These are phyloP conservation scores for Poeciliopsis occidentalis DNA, from an alignment of 2,113 vertebrate genomes.

Conservation along the genomic window DNA sequence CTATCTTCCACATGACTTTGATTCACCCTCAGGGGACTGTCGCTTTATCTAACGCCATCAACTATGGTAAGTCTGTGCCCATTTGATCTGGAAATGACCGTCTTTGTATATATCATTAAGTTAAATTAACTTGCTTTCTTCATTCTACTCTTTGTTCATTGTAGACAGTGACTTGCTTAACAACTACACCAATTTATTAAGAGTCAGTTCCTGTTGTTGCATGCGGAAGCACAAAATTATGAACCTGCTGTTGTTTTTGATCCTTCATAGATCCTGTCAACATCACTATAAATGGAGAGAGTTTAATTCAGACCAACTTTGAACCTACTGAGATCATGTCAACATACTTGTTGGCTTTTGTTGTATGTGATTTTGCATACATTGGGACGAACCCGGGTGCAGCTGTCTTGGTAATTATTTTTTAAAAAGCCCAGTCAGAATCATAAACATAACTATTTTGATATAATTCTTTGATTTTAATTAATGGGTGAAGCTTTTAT, in stretches of 20 bases:
- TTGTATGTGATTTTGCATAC: slow-evolving; percentile 78
- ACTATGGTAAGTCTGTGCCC: slow-evolving; percentile 33
- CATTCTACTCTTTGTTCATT: background rate
- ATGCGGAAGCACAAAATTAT: background rate
- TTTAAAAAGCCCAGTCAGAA: background rate
- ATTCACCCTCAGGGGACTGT: slow-evolving; percentile 58
- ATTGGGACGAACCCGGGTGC: rapidly evolving
- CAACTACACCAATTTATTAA: background rate
- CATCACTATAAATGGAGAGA: rapidly evolving
- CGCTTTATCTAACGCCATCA: slow-evolving; percentile 88
- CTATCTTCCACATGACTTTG: slow-evolving; percentile 84
- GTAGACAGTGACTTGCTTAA: background rate
- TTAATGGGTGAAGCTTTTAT: background rate
- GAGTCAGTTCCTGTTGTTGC: background rate
- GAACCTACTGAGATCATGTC: slow-evolving; percentile 85
- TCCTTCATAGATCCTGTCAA: slow-evolving; percentile 48
- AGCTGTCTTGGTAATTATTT: slow-evolving; percentile 62
- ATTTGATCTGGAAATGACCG: background rate
- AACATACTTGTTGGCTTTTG: slow-evolving; percentile 91
- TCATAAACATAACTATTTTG: background rate
- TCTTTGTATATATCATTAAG: background rate
- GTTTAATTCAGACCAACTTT: slow-evolving; percentile 74
- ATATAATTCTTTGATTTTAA: background rate
- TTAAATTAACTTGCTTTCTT: background rate
- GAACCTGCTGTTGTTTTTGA: background rate